Base-by-base conservation (phyloP, 2,888 invertebrate genomes). In the Pegoplata infirma region DNA sequence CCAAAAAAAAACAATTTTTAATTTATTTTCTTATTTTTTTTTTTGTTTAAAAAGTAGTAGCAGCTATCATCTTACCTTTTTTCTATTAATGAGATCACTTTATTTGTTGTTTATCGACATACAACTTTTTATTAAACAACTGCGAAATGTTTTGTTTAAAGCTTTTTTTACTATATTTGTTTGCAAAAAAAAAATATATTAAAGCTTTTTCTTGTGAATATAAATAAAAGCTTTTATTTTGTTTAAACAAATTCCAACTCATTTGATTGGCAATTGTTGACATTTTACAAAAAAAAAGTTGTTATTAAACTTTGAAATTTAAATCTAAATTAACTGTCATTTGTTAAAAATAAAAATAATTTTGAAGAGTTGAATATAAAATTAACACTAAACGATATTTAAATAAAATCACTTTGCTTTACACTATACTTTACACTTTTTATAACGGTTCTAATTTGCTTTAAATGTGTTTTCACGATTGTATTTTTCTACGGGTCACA, bases 71-170 rank as follows among this genome's bases (percentile, higher is more conserved):
- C 73, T 77, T 68, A 68, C 77, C 56, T 77, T 49, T n/a, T n/a
- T 25, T 5, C 10, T 28, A 21, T n/a, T n/a, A 63, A 78, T 73
- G 73, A 78, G 77, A 78, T 78, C 73, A 78, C 77, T 73, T 67
- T 68, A 21, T 56, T 63, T 2, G 5, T 51, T 19, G 14, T 61
- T 32, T 59, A 46, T 44, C 12, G 12, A 21, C 49, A n/a, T n/a
- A 49, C 49, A 58, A 44, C 25, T 16, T 32, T 17, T 17, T 3
- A 58, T n/a, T 28, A 55, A 49, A 75, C 63, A 63, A 49, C 25
- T 14, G 49, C 12, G 47, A 12, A n/a, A 36, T 56, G 47, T 28
- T 47, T 23, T 72, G 25, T 12, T 23, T 14, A 51, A 68, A 74
- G 73, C 68, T 78, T 64, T 63, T 44, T 25, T n/a, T n/a, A n/a